These are phyloP conservation scores for Plebejus anna DNA, from an alignment of 2,888 invertebrate species.

Conservation along the genomic window DNA sequence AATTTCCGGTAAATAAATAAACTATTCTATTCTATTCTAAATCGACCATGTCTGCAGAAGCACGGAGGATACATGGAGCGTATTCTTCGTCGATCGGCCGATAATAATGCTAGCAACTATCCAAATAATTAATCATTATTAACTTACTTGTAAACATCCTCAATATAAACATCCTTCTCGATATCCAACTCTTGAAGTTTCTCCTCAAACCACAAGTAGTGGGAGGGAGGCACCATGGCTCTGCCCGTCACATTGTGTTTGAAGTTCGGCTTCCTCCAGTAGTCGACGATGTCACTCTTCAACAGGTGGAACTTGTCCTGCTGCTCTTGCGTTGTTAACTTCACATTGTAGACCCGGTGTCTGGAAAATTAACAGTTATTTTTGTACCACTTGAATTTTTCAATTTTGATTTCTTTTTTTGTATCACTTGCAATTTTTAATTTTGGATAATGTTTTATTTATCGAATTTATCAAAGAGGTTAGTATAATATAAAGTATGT, in stretches of 20 bases:
- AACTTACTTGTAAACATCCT: slow-evolving; percentile 61
- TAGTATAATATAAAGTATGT: no score
- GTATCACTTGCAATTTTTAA: no score
- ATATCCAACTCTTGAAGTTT: slow-evolving; percentile 47
- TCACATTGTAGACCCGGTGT: slow-evolving; percentile 57
- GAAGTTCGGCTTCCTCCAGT: slow-evolving; percentile 53
- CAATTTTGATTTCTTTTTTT: no score
- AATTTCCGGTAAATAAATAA: no score
- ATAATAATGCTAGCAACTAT: no score
- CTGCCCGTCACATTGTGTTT: slow-evolving; percentile 50
- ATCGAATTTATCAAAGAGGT: no score
- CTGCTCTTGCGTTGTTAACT: slow-evolving; percentile 46
- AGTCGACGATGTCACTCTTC: slow-evolving; percentile 55
- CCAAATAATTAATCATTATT: neutral
- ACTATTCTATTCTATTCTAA: no score
- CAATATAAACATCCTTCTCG: slow-evolving; percentile 46
- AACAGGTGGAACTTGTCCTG: slow-evolving; percentile 47
- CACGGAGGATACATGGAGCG: neutral
- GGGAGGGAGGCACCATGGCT: slow-evolving; percentile 60
- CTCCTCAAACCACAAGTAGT: slow-evolving; percentile 58
- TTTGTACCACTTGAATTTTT: neutral
- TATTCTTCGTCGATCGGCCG: no score
- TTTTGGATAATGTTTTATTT: no score
- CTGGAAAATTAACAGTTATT: slow-evolving; percentile 43
- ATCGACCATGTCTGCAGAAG: neutral